These are phyloP conservation scores for Drosophila azteca DNA, from an alignment of 1,140 invertebrate genomes.

Conservation along the genomic window DNA sequence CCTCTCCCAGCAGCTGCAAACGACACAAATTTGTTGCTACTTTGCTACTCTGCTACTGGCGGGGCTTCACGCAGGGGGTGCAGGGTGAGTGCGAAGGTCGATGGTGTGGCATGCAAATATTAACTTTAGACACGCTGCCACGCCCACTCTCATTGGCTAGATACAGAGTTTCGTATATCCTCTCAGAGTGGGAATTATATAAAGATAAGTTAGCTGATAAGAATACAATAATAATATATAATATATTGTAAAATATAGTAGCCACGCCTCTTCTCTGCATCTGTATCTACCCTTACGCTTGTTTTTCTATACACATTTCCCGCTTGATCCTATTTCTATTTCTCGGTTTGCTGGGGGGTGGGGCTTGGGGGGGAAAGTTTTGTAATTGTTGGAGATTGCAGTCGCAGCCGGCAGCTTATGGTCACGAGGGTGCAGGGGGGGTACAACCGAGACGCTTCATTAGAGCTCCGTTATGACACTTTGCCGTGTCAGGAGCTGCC, in stretches of 20 bases:
- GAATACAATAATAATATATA: too few species aligned
- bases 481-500: conserved; percentile 19
- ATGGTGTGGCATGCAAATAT: conserved; percentile 76
- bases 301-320: conserved; percentile 27
- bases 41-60: conserved; percentile 18
- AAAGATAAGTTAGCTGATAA: too few species aligned
- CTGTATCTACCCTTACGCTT: conserved; percentile 18
- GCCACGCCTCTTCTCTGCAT: background rate
- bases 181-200: too few species aligned
- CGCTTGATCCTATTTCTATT: conserved; percentile 37
- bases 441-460: conserved; percentile 63
- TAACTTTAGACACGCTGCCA: conserved; percentile 70
- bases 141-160: conserved; percentile 52
- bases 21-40: conserved; percentile 78
- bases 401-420: conserved; percentile 56
- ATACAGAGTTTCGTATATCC: conserved; percentile 56
- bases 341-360: background rate
- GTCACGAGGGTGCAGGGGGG: conserved; percentile 33
- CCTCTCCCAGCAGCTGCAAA: conserved; percentile 66
- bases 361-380: conserved; percentile 52
- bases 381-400: conserved; percentile 75
- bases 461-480: conserved; percentile 70
- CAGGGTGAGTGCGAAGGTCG: background rate
- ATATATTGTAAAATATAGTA: too few species aligned
- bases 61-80: background rate